Evolutionary conservation across 2,113 vertebrate genomes (phyloP).

Genomic region (Charina bottae): DNA sequence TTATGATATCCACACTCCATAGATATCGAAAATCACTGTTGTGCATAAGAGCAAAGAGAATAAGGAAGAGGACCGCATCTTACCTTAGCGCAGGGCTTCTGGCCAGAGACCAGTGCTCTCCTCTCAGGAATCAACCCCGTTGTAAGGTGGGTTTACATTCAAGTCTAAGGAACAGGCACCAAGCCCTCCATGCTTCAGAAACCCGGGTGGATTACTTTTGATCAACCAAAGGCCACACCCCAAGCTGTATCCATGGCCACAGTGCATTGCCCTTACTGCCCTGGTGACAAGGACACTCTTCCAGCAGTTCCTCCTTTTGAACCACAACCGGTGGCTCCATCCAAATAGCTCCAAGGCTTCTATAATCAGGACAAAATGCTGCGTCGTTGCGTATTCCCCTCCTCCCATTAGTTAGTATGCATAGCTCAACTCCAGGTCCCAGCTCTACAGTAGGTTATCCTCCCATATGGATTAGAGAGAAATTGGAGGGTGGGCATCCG

Average conservation of each 20-base stretch:
- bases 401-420: background rate
- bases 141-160: background rate
- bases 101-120: background rate
- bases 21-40: background rate
- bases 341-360: background rate
- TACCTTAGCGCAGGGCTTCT: background rate
- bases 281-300: background rate
- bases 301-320: background rate
- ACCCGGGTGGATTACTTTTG: background rate
- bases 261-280: background rate
- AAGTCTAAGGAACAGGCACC: too few relatives aligned
- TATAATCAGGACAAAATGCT: background rate
- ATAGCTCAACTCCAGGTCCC: background rate
- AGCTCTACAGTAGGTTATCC: background rate
- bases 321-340: background rate
- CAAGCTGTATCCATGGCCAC: conserved; percentile 4
- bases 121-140: background rate
- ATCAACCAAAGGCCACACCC: background rate
- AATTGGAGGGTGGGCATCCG: background rate
- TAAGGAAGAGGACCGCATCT: background rate
- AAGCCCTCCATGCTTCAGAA: background rate
- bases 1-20: background rate
- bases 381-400: background rate
- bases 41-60: background rate
- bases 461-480: background rate